These are phyloP conservation scores for Cephalopachus bancanus DNA, from an alignment of 2,797 vertebrate species.

Conservation along the genomic window DNA sequence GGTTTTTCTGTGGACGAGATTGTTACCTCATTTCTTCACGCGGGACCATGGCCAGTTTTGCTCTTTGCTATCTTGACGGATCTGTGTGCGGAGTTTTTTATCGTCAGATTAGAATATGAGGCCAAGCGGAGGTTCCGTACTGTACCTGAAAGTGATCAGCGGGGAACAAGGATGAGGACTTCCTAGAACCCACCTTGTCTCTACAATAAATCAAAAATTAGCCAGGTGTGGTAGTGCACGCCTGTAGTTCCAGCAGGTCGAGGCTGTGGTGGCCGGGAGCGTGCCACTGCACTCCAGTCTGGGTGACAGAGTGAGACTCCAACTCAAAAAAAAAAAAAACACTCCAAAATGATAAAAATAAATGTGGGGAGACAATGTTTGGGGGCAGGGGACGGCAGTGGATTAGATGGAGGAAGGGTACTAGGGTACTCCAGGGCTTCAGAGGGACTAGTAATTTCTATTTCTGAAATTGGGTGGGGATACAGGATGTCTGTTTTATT, in stretches of 20 bases:
- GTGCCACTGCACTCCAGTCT: too few relatives aligned
- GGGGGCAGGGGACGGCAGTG: neutral
- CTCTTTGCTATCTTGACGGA: neutral
- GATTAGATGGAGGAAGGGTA: neutral
- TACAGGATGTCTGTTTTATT: neutral
- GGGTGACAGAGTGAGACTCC: too few relatives aligned
- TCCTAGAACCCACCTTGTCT: slow-evolving; percentile 9
- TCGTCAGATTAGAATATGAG: neutral
- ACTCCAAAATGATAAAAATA: neutral
- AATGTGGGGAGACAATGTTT: neutral
- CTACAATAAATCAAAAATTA: too few relatives aligned
- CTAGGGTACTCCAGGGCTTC: neutral
- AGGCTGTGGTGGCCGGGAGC: too few relatives aligned
- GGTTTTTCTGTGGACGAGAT: neutral
- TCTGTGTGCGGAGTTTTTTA: neutral
- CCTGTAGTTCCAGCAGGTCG: too few relatives aligned
- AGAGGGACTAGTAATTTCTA: neutral
- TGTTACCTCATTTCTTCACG: neutral
- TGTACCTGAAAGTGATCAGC: neutral
- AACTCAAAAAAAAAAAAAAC: too few relatives aligned
- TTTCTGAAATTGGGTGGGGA: neutral
- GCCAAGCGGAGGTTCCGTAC: neutral
- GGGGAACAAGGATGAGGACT: neutral
- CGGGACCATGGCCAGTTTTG: neutral
- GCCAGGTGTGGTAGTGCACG: too few relatives aligned